These are phyloP conservation scores for Periophthalmodon schlosseri DNA, from an alignment of 2,113 vertebrate genomes.

Conservation along the genomic window DNA sequence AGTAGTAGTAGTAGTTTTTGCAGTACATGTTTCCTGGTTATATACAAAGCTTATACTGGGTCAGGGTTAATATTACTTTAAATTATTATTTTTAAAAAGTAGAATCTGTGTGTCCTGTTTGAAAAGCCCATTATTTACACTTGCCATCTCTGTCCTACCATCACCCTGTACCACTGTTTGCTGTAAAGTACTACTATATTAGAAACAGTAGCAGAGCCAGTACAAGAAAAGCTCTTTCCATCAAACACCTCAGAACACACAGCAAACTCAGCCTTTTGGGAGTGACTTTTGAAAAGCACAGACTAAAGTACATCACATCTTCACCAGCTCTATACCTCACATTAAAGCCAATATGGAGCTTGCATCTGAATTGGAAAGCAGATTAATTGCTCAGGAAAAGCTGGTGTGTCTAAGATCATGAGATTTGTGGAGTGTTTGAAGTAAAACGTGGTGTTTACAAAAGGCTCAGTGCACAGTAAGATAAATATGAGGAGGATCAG, in stretches of 20 bases:
- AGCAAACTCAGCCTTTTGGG: not conserved
- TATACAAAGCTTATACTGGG: too few relatives aligned
- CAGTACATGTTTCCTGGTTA: too few relatives aligned
- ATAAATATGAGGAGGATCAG: conserved; percentile 31
- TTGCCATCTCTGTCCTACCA: too few relatives aligned
- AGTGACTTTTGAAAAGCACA: not conserved
- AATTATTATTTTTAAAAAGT: too few relatives aligned
- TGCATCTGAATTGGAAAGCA: conserved; percentile 12
- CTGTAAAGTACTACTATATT: too few relatives aligned
- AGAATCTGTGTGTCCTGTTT: too few relatives aligned
- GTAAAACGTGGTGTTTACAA: conserved; percentile 44
- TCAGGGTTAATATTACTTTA: too few relatives aligned
- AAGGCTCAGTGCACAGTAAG: conserved; percentile 26
- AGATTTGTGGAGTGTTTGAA: conserved; percentile 38
- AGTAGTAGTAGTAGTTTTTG: too few relatives aligned
- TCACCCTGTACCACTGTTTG: too few relatives aligned
- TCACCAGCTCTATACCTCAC: not conserved
- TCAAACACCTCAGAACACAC: not conserved
- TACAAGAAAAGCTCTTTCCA: not conserved
- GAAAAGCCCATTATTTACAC: too few relatives aligned
- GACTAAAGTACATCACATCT: conserved; percentile 15
- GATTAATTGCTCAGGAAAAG: conserved; percentile 7
- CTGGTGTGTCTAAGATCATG: conserved; percentile 20
- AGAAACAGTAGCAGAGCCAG: not conserved
- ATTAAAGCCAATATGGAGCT: not conserved